These are phyloP conservation scores for Heliconius hermathena DNA, from an alignment of 1,140 invertebrate genomes.

Conservation along the genomic window DNA sequence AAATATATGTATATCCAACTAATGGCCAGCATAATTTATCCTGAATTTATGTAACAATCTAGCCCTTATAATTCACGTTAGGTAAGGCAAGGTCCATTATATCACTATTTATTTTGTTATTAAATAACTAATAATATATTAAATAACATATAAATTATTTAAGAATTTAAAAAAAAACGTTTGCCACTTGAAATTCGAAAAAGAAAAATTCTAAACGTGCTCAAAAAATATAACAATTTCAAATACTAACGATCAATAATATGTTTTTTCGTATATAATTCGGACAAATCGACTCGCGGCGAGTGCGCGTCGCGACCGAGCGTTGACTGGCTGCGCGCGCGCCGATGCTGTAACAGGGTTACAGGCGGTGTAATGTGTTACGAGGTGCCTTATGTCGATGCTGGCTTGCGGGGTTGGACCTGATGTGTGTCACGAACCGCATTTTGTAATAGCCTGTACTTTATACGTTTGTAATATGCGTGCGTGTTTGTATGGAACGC, in stretches of 20 bases:
- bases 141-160: background rate
- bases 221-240: background rate
- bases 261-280: constrained; percentile 31
- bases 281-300: constrained; percentile 47
- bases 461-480: background rate
- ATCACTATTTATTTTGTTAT: constrained; percentile 36
- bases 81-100: constrained; percentile 58
- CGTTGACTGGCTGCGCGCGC: constrained; percentile 62
- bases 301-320: constrained; percentile 63
- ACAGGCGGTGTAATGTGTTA: constrained; percentile 66
- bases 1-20: background rate
- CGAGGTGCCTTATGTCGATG: constrained; percentile 66
- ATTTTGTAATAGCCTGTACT: constrained; percentile 33
- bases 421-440: constrained; percentile 42
- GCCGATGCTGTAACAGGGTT: constrained; percentile 52
- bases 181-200: background rate
- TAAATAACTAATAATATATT: background rate
- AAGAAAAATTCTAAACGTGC: background rate
- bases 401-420: constrained; percentile 53
- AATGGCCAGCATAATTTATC: constrained; percentile 27
- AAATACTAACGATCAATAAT: constrained; percentile 36
- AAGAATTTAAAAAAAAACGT: background rate
- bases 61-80: constrained; percentile 56
- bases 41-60: constrained; percentile 47
- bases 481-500: background rate